phyloP scores from a whole-genome alignment of 2,113 vertebrate species.

The Chascanopsetta lugubris region DNA sequence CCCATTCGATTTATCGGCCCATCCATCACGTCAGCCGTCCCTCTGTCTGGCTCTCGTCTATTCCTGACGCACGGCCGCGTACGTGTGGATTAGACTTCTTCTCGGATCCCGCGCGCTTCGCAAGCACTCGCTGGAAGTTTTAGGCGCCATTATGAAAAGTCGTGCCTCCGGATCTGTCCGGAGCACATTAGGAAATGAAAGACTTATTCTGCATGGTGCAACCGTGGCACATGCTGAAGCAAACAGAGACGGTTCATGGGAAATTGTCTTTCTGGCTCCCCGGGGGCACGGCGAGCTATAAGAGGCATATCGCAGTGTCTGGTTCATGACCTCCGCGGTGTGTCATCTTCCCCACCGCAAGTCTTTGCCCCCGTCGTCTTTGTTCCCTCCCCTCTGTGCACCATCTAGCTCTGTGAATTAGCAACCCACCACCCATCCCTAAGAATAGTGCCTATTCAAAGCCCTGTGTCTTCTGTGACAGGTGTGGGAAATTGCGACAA shows the following conservation, averaged over 20 bases:
- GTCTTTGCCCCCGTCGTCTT: conserved; percentile 3
- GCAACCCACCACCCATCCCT: too few relatives aligned
- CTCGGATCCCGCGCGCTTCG: conserved; percentile 23
- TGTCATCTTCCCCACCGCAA: conserved; percentile 27
- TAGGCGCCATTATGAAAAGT: conserved; percentile 27
- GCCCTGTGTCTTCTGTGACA: conserved; percentile 6
- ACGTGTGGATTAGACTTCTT: conserved; percentile 45
- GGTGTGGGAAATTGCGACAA: conserved; percentile 17
- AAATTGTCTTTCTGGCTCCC: conserved; percentile 44
- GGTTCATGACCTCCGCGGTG: conserved; percentile 43
- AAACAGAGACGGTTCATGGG: conserved; percentile 45
- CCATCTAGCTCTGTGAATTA: neutral
- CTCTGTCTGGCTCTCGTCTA: conserved; percentile 51
- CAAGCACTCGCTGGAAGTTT: conserved; percentile 25
- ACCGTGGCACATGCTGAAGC: conserved; percentile 21
- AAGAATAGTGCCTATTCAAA: conserved; percentile 5
- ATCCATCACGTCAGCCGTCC: conserved; percentile 46
- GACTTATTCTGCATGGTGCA: conserved; percentile 10
- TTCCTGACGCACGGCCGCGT: conserved; percentile 53
- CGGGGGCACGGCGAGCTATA: conserved; percentile 11
- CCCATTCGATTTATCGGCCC: conserved; percentile 50
- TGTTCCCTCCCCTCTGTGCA: conserved; percentile 20
- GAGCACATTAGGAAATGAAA: conserved; percentile 2
- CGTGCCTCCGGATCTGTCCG: neutral
- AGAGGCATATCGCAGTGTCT: conserved; percentile 43